phyloP scores from a whole-genome alignment of 2,797 vertebrate species.

The Melanotaenia maccullochi region DNA sequence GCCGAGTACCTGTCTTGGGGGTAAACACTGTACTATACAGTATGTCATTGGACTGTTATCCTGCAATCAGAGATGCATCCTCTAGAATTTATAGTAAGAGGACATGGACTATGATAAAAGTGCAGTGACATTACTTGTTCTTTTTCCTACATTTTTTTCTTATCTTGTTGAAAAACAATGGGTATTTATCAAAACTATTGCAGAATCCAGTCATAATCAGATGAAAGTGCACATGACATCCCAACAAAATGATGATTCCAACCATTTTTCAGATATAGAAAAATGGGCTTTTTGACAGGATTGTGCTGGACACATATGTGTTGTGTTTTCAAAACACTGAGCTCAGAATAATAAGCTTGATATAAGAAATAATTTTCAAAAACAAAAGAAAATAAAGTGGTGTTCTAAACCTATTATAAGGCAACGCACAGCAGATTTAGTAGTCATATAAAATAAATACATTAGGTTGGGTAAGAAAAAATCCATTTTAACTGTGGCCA shows the following conservation, averaged over 20 bases:
- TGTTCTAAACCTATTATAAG: neutral
- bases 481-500: neutral
- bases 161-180: neutral
- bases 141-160: neutral
- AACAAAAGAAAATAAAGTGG: no score
- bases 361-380: slow-evolving; percentile 7
- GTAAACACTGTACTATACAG: neutral
- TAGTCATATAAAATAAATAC: neutral
- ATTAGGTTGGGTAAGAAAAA: neutral
- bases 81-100: slow-evolving; percentile 1
- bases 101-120: neutral
- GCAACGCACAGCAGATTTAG: neutral
- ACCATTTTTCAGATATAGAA: slow-evolving; percentile 13
- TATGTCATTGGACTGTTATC: slow-evolving; percentile 7
- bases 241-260: slow-evolving; percentile 13
- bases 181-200: neutral
- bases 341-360: no score
- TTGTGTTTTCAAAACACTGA: no score
- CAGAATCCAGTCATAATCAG: slow-evolving; percentile 28
- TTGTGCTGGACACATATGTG: no score
- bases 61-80: slow-evolving; percentile 13
- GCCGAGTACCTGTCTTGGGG: slow-evolving; percentile 32
- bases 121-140: neutral
- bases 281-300: slow-evolving; percentile 37
- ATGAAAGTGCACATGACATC: neutral